Percentiles rank a stretch among this genome's conserved stretches.
Evolutionary conservation across 2,113 vertebrate genomes (phyloP).

Genomic region (Hippoglossus stenolepis): DNA sequence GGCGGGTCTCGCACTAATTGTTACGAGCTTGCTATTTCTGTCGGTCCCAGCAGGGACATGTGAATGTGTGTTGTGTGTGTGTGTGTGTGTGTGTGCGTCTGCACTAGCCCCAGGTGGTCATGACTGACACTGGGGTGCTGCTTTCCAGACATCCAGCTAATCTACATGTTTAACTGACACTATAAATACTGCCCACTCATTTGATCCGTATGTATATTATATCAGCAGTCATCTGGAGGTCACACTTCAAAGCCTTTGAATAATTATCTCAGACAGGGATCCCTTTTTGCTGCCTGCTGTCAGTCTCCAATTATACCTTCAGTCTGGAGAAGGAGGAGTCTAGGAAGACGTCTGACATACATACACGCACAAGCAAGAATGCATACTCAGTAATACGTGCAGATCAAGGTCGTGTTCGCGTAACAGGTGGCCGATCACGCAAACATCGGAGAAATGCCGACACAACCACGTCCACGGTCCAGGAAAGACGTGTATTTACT

Average conservation of each 20-base stretch:
- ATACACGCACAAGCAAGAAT: slow-evolving; percentile 11
- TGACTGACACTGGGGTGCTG: slow-evolving; percentile 35
- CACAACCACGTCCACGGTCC: slow-evolving; percentile 25
- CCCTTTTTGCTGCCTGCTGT: slow-evolving; percentile 49
- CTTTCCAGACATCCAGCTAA: slow-evolving; percentile 52
- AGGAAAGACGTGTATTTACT: slow-evolving; percentile 54
- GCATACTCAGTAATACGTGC: slow-evolving; percentile 24
- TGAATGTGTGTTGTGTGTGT: slow-evolving; percentile 18
- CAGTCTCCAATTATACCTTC: slow-evolving; percentile 45
- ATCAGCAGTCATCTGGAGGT: slow-evolving; percentile 63
- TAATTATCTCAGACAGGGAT: slow-evolving; percentile 65
- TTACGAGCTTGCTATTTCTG: slow-evolving; percentile 64
- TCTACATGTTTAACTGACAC: slow-evolving; percentile 56
- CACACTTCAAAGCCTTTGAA: slow-evolving; percentile 51
- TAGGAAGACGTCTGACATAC: slow-evolving; percentile 12
- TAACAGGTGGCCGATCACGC: slow-evolving; percentile 64
- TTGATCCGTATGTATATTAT: slow-evolving; percentile 60
- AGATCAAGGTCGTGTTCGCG: slow-evolving; percentile 41
- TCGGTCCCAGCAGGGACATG: slow-evolving; percentile 45
- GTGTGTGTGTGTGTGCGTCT: slow-evolving; percentile 39
- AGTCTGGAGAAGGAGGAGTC: slow-evolving; percentile 10
- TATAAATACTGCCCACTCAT: slow-evolving; percentile 71
- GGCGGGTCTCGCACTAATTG: slow-evolving; percentile 61
- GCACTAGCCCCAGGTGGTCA: slow-evolving; percentile 47
- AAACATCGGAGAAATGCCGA: slow-evolving; percentile 13